Evolutionary conservation across 2,888 invertebrate species (phyloP).

Genomic region (Drosophila acutilabella): DNA sequence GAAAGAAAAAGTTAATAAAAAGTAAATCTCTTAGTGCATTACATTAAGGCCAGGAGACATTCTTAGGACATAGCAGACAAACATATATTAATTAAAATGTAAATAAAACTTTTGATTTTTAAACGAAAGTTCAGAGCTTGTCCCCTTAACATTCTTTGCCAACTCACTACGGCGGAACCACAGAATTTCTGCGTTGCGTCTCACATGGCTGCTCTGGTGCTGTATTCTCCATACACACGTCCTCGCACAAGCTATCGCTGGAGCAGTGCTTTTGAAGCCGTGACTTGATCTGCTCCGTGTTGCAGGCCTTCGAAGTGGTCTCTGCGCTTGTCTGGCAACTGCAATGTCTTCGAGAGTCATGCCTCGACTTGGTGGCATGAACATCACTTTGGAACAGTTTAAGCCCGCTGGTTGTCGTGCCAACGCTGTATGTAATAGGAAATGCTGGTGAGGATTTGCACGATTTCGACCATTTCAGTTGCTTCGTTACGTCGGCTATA

Average conservation of each 20-base stretch:
- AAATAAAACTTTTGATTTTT: conserved; percentile 13
- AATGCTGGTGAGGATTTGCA: conserved; percentile 41
- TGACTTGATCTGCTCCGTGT: conserved; percentile 5
- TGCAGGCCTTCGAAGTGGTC: conserved; percentile 8
- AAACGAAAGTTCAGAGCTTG: neutral
- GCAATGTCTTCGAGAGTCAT: neutral
- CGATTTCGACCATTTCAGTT: conserved; percentile 71
- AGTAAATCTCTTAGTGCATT: conserved; percentile 41
- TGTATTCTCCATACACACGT: neutral
- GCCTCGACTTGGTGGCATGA: neutral
- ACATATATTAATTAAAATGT: conserved; percentile 16
- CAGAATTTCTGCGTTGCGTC: neutral
- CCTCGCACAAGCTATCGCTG: neutral
- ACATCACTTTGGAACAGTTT: neutral
- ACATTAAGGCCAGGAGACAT: conserved; percentile 20
- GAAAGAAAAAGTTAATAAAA: conserved; percentile 35
- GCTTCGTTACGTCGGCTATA: conserved; percentile 42
- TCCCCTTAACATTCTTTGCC: neutral
- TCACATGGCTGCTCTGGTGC: neutral
- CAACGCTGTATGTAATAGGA: conserved; percentile 52
- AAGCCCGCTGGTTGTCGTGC: conserved; percentile 70
- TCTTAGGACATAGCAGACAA: neutral
- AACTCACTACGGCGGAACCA: conserved; percentile 3
- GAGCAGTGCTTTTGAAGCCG: neutral
- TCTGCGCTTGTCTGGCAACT: conserved; percentile 28